These are phyloP conservation scores for Calameuta pallipes DNA, from an alignment of 2,888 invertebrate species.

Conservation along the genomic window DNA sequence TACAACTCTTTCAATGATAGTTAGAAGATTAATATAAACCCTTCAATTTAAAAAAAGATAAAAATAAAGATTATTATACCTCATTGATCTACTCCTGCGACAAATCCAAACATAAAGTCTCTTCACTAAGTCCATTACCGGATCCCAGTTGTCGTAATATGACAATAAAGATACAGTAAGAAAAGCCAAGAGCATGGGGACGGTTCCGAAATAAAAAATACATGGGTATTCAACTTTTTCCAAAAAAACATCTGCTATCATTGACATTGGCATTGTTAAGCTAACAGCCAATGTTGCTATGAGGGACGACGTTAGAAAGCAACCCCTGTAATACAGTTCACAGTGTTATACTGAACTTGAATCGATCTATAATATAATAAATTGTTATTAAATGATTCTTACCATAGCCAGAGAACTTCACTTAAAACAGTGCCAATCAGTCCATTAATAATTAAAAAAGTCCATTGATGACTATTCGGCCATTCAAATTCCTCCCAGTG, in stretches of 20 bases:
- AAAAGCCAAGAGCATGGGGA: constrained; percentile 83
- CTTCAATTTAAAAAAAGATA: constrained; percentile 11
- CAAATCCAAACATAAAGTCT: constrained; percentile 68
- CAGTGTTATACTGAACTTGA: constrained; percentile 1
- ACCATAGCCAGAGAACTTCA: constrained; percentile 94
- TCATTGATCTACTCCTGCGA: constrained; percentile 67
- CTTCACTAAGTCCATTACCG: constrained; percentile 72
- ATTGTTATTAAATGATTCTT: constrained; percentile 49
- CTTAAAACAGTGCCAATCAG: constrained; percentile 91
- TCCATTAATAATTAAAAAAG: constrained; percentile 85
- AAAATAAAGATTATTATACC: constrained; percentile 58
- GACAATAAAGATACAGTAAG: constrained; percentile 77
- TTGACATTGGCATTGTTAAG: constrained; percentile 89
- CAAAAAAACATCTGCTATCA: constrained; percentile 83
- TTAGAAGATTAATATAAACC: constrained; percentile 1
- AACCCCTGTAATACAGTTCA: constrained; percentile 77
- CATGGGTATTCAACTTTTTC: constrained; percentile 76
- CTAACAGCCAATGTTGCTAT: constrained; percentile 89
- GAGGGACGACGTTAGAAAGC: constrained; percentile 91
- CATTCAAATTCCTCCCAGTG: constrained; percentile 87
- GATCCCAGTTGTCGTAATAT: constrained; percentile 87
- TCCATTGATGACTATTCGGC: constrained; percentile 85
- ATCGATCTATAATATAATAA: constrained; percentile 1
- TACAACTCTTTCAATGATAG: background rate
- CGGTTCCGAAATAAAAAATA: constrained; percentile 81